Evolutionary conservation across 2,113 vertebrate species (phyloP).

Genomic region (Gopherus evgoodei): DNA sequence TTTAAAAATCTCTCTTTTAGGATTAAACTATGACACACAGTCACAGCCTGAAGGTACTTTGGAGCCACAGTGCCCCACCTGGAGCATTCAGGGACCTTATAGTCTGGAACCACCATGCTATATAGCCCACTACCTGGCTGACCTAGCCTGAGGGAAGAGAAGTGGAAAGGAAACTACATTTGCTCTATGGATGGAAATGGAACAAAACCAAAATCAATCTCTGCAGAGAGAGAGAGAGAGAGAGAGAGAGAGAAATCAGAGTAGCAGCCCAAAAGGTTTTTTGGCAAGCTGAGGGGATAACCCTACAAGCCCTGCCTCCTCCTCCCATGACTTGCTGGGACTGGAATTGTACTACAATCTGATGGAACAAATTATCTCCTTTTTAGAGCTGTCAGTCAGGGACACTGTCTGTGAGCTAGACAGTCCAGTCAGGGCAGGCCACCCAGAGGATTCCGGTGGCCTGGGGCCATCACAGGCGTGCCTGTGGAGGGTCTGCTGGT

Average conservation of each 20-base stretch:
- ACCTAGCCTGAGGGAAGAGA: not conserved
- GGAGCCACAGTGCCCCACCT: not conserved
- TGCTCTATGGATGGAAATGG: not conserved
- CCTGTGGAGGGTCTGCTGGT: too few species aligned
- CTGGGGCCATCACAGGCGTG: too few species aligned
- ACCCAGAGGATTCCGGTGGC: too few species aligned
- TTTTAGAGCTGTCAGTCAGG: not conserved
- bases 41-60: not conserved
- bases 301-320: accelerated
- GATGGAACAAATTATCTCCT: not conserved
- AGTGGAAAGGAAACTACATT: not conserved
- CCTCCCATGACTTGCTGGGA: not conserved
- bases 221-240: too few species aligned
- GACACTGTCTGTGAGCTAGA: not conserved
- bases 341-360: not conserved
- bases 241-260: too few species aligned
- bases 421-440: not conserved
- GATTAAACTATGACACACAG: not conserved
- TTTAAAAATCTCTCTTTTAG: not conserved
- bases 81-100: not conserved
- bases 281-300: not conserved
- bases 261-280: not conserved
- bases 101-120: not conserved
- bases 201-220: not conserved
- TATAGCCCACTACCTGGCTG: not conserved